phyloP scores from a whole-genome alignment of 2,888 invertebrate genomes.

The Drosophila gaucha region DNA sequence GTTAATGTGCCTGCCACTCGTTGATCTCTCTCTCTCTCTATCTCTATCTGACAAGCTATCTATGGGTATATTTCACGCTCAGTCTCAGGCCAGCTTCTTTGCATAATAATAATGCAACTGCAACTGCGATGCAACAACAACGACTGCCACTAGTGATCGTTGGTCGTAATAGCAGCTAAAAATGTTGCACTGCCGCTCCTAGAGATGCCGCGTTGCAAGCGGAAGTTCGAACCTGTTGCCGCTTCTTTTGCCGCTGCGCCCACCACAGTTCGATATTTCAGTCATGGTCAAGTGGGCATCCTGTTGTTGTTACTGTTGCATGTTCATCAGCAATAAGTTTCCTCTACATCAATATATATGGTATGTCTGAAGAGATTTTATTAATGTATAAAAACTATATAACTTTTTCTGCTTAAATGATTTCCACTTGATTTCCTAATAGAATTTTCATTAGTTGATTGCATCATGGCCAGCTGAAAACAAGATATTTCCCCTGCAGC shows the following conservation, averaged over 20 bases:
- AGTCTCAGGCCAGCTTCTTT: constrained; percentile 63
- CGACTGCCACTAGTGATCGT: constrained; percentile 24
- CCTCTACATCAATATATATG: background rate
- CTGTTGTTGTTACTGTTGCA: constrained; percentile 30
- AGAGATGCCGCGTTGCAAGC: constrained; percentile 41
- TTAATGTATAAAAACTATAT: background rate
- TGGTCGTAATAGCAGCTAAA: constrained; percentile 52
- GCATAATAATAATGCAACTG: constrained; percentile 74
- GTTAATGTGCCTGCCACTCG: constrained; percentile 63
- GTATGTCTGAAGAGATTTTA: background rate
- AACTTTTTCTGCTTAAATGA: background rate
- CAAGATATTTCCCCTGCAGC: constrained; percentile 9
- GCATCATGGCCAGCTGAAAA: constrained; percentile 15
- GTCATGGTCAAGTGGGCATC: constrained; percentile 77
- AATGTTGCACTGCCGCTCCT: constrained; percentile 49
- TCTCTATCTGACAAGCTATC: constrained; percentile 9
- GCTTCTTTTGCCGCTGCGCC: constrained; percentile 13
- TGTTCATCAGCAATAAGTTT: constrained; percentile 22
- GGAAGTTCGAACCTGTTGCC: constrained; percentile 51
- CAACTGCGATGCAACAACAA: constrained; percentile 28
- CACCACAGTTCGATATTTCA: constrained; percentile 57
- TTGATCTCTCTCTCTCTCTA: background rate
- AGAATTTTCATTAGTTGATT: constrained; percentile 38
- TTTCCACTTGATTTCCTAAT: constrained; percentile 31
- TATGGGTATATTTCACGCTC: constrained; percentile 49